Base-by-base conservation (phyloP, 2,888 invertebrate species). In the Acrobeloides nanus region DNA sequence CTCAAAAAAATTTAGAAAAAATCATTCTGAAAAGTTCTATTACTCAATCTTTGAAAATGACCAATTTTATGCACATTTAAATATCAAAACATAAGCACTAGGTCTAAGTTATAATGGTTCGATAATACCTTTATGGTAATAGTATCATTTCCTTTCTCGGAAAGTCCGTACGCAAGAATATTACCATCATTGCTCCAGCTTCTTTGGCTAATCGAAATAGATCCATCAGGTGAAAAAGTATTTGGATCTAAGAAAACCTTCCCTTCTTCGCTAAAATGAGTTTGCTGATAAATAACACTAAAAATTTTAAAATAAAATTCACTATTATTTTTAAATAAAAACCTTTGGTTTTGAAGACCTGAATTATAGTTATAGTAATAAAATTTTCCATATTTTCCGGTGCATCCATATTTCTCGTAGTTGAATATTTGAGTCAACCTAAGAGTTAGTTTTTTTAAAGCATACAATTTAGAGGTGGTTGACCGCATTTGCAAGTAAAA, bases 271-370 rank as follows among this genome's bases (percentile, higher is more conserved):
- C 84, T 81, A 55, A 89, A 73, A 1, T 82, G 79, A 64, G 87
- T 84, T 80, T 88, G 87, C 24, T 87, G 84, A 78, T 88, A 93
- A 57, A 90, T 77, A 10, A 93, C 90, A 78, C 89, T 92, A 76
- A 17, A 71, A n/a, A n/a, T n/a, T n/a, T n/a, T n/a, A n/a, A n/a
- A n/a, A n/a, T n/a, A n/a, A n/a, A n/a, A n/a, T n/a, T n/a, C n/a
- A n/a, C n/a, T n/a, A n/a, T n/a, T n/a, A n/a, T n/a, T n/a, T n/a
- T n/a, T n/a, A n/a, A n/a, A n/a, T n/a, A n/a, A n/a, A n/a, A n/a
- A 87, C 87, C 84, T 86, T 76, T 97, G 95, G 77, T 97, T 93
- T 78, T 97, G 95, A 47, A 97, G 80, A 1, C 95, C 95, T 27
- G 86, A 84, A 74, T 97, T 97, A 79, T 84, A 84, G 67, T 83